Conservation (phyloP, 2,797 vertebrate species). For the Euthynnus affinis region DNA sequence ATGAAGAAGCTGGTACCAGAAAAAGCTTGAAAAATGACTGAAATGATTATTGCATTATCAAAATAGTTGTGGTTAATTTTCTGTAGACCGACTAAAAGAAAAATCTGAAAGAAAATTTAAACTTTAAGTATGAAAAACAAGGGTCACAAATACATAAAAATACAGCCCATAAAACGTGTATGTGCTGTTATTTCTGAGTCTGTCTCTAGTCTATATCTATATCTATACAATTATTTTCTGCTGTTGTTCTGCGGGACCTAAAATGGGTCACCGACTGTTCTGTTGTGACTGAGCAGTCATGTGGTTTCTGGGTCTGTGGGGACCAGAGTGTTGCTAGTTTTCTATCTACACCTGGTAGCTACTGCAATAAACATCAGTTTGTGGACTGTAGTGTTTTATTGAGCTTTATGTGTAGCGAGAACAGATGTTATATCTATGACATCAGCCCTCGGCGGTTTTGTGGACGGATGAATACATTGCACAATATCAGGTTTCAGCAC, state of each 20-base stretch:
- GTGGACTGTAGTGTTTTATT: constrained; percentile 6
- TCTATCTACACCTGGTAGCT: constrained; percentile 8
- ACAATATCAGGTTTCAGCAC: no score
- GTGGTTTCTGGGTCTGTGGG: constrained; percentile 39
- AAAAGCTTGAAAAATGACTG: no score
- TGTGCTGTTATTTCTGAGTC: not conserved
- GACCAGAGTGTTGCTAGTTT: constrained; percentile 27
- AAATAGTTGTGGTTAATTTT: no score
- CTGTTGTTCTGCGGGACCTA: not conserved
- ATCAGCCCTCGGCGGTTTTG: no score
- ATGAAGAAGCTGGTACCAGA: no score
- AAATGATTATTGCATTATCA: no score
- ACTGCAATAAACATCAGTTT: constrained; percentile 23
- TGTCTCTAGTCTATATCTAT: not conserved
- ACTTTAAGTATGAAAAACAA: not conserved
- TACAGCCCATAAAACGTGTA: not conserved
- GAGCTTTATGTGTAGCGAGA: not conserved
- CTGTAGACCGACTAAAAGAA: no score
- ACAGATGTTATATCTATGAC: no score
- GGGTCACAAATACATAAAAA: not conserved
- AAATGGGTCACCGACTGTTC: constrained; percentile 44
- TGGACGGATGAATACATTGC: no score
- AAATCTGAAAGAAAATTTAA: no score
- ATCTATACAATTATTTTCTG: constrained; percentile 24
- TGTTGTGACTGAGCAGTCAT: constrained; percentile 38